Evolutionary conservation across 2,888 invertebrate genomes (phyloP).

Genomic region (Zele albiditarsus): DNA sequence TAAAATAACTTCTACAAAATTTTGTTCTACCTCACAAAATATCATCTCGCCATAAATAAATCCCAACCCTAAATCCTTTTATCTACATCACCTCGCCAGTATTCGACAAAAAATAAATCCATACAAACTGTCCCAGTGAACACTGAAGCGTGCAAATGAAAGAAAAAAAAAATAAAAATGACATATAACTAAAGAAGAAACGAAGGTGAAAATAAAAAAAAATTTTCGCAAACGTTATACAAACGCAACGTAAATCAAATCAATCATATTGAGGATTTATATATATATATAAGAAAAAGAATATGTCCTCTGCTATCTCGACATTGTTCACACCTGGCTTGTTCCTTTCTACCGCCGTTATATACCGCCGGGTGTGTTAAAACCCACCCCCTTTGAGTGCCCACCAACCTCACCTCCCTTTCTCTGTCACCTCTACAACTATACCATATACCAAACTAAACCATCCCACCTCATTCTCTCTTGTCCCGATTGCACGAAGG

Average conservation of each 20-base stretch:
- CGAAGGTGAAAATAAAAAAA: not conserved
- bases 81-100: not conserved
- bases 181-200: not conserved
- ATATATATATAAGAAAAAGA: constrained; percentile 4
- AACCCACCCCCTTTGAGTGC: not conserved
- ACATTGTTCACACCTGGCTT: constrained; percentile 38
- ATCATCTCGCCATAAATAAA: not conserved
- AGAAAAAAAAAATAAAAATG: not conserved
- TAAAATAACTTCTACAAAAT: no score
- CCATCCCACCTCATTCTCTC: not conserved
- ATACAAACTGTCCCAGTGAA: not conserved
- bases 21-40: not conserved
- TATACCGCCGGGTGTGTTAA: not conserved
- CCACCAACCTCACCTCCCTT: not conserved
- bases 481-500: constrained; percentile 27
- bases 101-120: not conserved
- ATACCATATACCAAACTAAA: not conserved
- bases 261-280: constrained; percentile 12
- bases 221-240: not conserved
- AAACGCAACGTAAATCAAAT: constrained; percentile 29
- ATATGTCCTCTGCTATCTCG: constrained; percentile 26
- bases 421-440: constrained; percentile 1
- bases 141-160: not conserved
- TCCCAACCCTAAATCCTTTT: no score
- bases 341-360: constrained; percentile 27